phyloP scores from a whole-genome alignment of 2,888 invertebrate species.

The Campoletis raptor region DNA sequence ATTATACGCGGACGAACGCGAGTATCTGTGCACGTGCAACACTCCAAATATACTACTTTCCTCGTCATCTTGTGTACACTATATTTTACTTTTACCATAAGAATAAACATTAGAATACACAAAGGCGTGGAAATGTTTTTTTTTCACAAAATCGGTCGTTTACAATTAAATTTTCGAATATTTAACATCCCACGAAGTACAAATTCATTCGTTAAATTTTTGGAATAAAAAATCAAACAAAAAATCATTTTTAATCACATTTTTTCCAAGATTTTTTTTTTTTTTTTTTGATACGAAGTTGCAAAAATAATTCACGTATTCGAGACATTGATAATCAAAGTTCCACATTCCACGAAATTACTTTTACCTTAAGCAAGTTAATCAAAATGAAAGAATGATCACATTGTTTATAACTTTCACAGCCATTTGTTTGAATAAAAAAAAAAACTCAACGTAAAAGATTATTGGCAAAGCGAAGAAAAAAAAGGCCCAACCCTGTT shows the following conservation, averaged over 20 bases:
- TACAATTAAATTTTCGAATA: not conserved
- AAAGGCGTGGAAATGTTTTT: not conserved
- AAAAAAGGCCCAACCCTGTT: conserved; percentile 63
- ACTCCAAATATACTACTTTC: conserved; percentile 74
- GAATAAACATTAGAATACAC: not conserved
- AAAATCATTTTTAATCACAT: not conserved
- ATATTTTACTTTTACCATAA: not conserved
- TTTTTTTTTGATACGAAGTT: not conserved
- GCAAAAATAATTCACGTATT: not conserved
- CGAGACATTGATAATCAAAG: too few species aligned
- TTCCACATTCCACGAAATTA: too few species aligned
- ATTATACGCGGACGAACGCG: conserved; percentile 70
- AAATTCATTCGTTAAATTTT: not conserved
- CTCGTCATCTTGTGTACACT: conserved; percentile 14
- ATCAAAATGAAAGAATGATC: not conserved
- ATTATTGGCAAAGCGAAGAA: conserved; percentile 12
- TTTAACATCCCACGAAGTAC: not conserved
- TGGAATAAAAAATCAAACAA: not conserved
- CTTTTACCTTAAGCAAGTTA: too few species aligned
- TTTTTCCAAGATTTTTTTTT: not conserved
- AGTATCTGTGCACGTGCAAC: conserved; percentile 58
- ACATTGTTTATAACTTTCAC: not conserved
- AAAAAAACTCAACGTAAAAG: not conserved
- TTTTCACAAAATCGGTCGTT: not conserved
- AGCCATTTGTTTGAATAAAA: not conserved